phyloP scores from a whole-genome alignment of 2,797 vertebrate species.

The Catharus ustulatus region DNA sequence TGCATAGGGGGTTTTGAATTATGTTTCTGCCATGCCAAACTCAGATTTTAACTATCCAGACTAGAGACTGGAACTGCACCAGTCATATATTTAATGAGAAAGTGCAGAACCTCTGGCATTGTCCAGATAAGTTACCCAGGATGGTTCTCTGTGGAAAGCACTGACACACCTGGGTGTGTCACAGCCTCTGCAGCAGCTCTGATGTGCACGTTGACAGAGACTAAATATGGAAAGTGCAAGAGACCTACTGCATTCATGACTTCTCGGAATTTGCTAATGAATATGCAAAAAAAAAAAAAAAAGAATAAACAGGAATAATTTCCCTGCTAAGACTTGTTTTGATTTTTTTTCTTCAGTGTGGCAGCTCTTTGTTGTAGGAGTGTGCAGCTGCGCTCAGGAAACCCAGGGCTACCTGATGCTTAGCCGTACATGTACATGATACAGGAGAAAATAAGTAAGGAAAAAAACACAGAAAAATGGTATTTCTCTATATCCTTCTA shows the following conservation, averaged over 20 bases:
- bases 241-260: not conserved
- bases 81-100: not conserved
- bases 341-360: not conserved
- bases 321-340: not conserved
- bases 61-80: not conserved
- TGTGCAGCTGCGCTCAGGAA: not conserved
- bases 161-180: not conserved
- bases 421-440: not conserved
- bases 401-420: not conserved
- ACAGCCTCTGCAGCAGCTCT: not conserved
- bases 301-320: not conserved
- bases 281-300: not conserved
- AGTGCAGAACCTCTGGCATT: not conserved
- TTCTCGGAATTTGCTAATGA: not conserved
- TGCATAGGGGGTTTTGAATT: not conserved
- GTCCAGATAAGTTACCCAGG: not conserved
- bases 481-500: not conserved
- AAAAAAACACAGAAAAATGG: rapidly evolving
- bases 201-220: not conserved
- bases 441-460: not conserved
- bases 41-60: not conserved
- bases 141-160: not conserved
- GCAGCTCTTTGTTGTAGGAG: not conserved
- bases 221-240: not conserved
- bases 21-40: not conserved